Evolutionary conservation across 2,888 invertebrate genomes (phyloP).

Genomic region (Noctua janthina): DNA sequence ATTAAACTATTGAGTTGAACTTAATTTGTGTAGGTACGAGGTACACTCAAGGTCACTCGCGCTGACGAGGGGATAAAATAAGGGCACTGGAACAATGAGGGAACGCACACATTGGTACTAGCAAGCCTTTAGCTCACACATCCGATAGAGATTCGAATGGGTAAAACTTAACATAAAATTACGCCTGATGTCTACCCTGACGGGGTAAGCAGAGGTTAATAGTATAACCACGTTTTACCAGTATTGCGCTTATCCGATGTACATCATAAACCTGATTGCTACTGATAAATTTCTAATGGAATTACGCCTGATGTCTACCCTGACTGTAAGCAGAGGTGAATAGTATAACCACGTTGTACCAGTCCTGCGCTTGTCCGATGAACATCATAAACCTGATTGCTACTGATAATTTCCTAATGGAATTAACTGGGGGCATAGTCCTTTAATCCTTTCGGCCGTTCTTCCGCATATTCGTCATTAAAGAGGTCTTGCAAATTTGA

Average conservation of each 20-base stretch:
- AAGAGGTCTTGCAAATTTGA: neutral
- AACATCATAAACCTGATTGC: neutral
- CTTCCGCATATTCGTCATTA: neutral
- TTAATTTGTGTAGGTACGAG: constrained; percentile 3
- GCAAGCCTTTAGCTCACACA: neutral
- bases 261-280: neutral
- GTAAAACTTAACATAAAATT: neutral
- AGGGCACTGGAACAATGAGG: constrained; percentile 33
- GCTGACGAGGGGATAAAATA: constrained; percentile 36
- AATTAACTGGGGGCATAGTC: neutral
- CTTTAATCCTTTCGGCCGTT: neutral
- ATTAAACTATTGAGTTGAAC: constrained; percentile 22
- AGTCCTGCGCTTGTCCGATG: neutral
- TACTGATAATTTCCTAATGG: neutral
- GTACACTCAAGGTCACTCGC: constrained; percentile 40
- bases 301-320: neutral
- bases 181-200: neutral
- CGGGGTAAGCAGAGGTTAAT: neutral
- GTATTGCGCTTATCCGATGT: neutral
- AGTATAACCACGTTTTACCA: neutral
- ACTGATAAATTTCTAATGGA: neutral
- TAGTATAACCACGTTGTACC: neutral
- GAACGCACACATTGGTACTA: constrained; percentile 26
- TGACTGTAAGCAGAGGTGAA: neutral
- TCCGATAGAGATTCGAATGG: neutral